Evolutionary conservation across 2,888 invertebrate species (phyloP).

Genomic region (Metopia argyrocephala): DNA sequence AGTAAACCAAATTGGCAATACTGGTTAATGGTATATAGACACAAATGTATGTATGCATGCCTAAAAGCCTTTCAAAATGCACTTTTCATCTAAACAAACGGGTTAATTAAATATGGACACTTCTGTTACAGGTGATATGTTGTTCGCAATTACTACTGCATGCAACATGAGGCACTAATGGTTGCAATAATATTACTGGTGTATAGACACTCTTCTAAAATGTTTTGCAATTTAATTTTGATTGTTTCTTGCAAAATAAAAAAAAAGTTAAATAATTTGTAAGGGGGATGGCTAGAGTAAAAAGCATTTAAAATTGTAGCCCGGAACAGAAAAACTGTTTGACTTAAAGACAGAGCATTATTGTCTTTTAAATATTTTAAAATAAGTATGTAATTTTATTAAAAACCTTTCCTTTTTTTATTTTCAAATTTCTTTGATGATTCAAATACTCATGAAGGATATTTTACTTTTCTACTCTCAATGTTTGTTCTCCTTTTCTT

Average conservation of each 20-base stretch:
- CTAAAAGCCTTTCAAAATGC: conserved; percentile 55
- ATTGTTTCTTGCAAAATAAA: neutral
- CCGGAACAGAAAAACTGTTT: too few relatives aligned
- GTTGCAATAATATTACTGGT: neutral
- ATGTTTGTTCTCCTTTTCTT: conserved; percentile 6
- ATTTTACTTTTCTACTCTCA: neutral
- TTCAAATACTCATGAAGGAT: neutral
- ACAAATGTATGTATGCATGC: too few relatives aligned
- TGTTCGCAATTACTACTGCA: conserved; percentile 18
- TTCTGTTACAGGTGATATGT: conserved; percentile 56
- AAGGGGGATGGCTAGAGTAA: neutral
- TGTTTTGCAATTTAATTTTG: neutral
- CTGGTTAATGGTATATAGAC: too few relatives aligned
- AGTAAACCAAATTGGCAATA: too few relatives aligned
- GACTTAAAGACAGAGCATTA: neutral
- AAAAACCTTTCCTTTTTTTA: neutral
- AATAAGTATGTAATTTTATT: too few relatives aligned
- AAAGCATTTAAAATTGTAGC: too few relatives aligned
- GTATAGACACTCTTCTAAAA: neutral
- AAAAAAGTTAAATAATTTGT: neutral
- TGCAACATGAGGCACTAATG: conserved; percentile 32
- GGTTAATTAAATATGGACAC: conserved; percentile 64
- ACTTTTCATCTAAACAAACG: conserved; percentile 60
- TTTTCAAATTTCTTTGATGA: neutral
- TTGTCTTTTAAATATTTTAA: neutral